phyloP scores from a whole-genome alignment of 2,113 vertebrate species.

The Bostrychus sinensis region DNA sequence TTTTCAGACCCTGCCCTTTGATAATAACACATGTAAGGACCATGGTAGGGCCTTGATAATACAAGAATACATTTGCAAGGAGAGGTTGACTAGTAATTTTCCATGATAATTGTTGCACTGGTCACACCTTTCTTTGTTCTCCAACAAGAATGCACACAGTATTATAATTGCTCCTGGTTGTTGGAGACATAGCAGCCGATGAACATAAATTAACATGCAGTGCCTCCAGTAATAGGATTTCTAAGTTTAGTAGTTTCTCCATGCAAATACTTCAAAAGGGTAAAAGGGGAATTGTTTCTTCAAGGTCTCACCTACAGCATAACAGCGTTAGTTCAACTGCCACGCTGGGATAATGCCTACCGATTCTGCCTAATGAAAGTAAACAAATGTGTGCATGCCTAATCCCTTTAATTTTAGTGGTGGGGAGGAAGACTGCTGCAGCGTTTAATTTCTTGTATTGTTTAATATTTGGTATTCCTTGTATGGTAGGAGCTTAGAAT shows the following conservation, averaged over 20 bases:
- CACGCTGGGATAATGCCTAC: conserved; percentile 35
- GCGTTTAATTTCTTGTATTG: conserved; percentile 24
- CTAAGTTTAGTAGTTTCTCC: conserved; percentile 34
- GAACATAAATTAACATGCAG: conserved; percentile 27
- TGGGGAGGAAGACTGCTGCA: conserved; percentile 25
- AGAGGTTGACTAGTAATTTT: not conserved
- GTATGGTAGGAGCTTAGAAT: conserved; percentile 51
- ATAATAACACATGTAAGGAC: too few relatives aligned
- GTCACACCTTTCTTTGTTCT: conserved; percentile 1
- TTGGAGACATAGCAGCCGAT: conserved; percentile 26
- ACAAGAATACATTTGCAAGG: too few relatives aligned
- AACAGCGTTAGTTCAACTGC: conserved; percentile 26
- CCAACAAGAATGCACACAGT: not conserved
- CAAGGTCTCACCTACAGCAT: conserved; percentile 20
- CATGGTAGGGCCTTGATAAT: too few relatives aligned
- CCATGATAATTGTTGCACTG: not conserved
- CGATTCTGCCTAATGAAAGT: conserved; percentile 39
- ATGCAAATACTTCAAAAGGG: conserved; percentile 20
- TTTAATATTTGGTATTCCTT: conserved; percentile 24
- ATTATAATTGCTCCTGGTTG: conserved; percentile 15
- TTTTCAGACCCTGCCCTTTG: too few relatives aligned
- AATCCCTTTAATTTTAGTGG: conserved; percentile 39
- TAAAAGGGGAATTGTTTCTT: conserved; percentile 20
- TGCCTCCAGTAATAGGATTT: conserved; percentile 43
- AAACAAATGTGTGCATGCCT: conserved; percentile 40